Evolutionary conservation across 2,113 vertebrate species (phyloP).

Genomic region (Emydocephalus ijimae): DNA sequence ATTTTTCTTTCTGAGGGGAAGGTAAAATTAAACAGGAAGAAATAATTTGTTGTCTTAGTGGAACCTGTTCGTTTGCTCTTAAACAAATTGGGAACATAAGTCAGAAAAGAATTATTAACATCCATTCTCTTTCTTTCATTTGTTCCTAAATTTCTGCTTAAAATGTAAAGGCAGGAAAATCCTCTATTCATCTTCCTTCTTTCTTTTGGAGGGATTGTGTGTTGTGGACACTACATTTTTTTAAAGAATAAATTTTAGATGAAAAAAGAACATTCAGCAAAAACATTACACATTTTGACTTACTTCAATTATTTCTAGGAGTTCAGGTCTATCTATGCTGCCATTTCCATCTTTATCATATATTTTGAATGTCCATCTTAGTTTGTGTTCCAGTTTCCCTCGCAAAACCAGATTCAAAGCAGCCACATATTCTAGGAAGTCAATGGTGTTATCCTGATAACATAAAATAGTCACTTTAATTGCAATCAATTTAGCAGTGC

Average conservation of each 20-base stretch:
- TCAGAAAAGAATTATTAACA: background rate
- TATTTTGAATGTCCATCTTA: constrained; percentile 96
- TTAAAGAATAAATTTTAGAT: background rate
- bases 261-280: background rate
- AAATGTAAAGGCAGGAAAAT: background rate
- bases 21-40: background rate
- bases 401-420: constrained; percentile 90
- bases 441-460: constrained; percentile 90
- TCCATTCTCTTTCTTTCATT: background rate
- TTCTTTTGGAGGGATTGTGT: background rate
- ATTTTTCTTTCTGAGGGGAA: background rate
- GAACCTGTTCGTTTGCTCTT: background rate
- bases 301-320: constrained; percentile 93
- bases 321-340: constrained; percentile 90
- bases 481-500: background rate
- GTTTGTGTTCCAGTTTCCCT: constrained; percentile 91
- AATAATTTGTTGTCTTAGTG: background rate
- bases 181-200: background rate
- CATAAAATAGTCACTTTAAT: constrained; percentile 1
- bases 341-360: constrained; percentile 95
- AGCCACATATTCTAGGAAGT: constrained; percentile 94
- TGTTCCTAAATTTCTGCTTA: background rate
- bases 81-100: background rate
- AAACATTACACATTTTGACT: constrained; percentile 19
- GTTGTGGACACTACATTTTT: background rate